phyloP scores from a whole-genome alignment of 2,888 invertebrate genomes.

The Agonopterix arenella region DNA sequence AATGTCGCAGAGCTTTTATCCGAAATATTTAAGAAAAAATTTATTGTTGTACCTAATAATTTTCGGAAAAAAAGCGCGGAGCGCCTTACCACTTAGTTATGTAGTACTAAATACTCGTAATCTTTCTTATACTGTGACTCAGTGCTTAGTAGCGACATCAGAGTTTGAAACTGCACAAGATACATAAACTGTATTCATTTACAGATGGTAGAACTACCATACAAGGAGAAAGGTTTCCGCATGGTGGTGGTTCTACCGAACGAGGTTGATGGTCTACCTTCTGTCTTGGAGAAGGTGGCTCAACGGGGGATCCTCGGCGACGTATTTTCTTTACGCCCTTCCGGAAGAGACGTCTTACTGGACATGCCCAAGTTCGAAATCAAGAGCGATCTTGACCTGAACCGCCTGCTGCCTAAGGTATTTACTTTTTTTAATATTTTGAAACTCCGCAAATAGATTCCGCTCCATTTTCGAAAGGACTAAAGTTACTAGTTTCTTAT shows the following conservation, averaged over 20 bases:
- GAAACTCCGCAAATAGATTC: too few species aligned
- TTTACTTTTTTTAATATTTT: background rate
- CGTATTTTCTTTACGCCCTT: slow-evolving; percentile 26
- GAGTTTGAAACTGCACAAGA: too few species aligned
- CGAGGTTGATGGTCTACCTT: slow-evolving; percentile 34
- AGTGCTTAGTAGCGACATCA: too few species aligned
- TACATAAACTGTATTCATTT: slow-evolving; percentile 1
- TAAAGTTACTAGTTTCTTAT: too few species aligned
- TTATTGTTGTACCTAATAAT: too few species aligned
- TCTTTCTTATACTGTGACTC: too few species aligned
- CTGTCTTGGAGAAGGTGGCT: slow-evolving; percentile 34
- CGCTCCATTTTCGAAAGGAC: too few species aligned
- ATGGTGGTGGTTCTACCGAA: slow-evolving; percentile 45
- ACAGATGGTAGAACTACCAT: slow-evolving; percentile 46
- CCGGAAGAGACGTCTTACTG: slow-evolving; percentile 24
- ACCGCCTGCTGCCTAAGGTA: slow-evolving; percentile 39
- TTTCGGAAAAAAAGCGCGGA: too few species aligned
- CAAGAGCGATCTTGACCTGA: slow-evolving; percentile 32
- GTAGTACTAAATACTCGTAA: too few species aligned
- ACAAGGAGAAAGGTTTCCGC: slow-evolving; percentile 42
- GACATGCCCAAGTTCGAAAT: slow-evolving; percentile 46
- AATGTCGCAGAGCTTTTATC: too few species aligned
- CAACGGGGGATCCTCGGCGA: slow-evolving; percentile 32
- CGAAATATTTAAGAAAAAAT: too few species aligned
- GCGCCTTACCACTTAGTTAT: too few species aligned